Percentiles rank a stretch among this genome's conserved stretches.
phyloP scores from a whole-genome alignment of 2,113 vertebrate species.

The Perca flavescens region DNA sequence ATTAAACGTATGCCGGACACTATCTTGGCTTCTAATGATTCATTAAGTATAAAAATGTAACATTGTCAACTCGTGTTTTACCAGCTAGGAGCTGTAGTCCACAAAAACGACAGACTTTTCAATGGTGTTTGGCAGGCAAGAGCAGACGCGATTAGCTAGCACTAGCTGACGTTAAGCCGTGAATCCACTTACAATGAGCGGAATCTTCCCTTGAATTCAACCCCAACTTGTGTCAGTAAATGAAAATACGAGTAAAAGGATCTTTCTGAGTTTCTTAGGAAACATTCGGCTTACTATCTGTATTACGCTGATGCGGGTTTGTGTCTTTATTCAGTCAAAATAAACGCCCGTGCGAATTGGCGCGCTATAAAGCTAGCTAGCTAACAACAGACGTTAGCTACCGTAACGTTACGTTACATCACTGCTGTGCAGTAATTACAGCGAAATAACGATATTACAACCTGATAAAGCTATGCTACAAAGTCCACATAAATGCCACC shows the following conservation, averaged over 20 bases:
- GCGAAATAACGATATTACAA: not conserved
- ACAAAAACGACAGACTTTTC: not conserved
- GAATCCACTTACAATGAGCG: not conserved
- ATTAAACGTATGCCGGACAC: not conserved
- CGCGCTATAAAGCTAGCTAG: conserved; percentile 55
- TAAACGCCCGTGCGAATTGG: conserved; percentile 13
- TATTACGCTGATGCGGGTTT: not conserved
- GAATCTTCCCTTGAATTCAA: too few relatives aligned
- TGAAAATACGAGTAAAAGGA: rapidly evolving
- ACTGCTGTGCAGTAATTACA: too few relatives aligned
- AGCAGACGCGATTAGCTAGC: too few relatives aligned
- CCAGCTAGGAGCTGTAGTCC: too few relatives aligned
- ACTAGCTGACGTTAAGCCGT: not conserved
- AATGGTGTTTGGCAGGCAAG: not conserved
- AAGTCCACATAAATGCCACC: rapidly evolving
- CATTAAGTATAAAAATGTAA: not conserved
- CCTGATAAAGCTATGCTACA: rapidly evolving
- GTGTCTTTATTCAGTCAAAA: not conserved
- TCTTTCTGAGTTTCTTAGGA: rapidly evolving
- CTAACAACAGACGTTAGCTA: conserved; percentile 43
- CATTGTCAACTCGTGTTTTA: not conserved
- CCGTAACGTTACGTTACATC: not conserved
- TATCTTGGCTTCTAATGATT: not conserved
- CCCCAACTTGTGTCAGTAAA: rapidly evolving
- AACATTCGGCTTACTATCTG: not conserved